Percentiles rank a stretch among this genome's conserved stretches.
These are phyloP conservation scores for Ia io DNA, from an alignment of 2,113 vertebrate genomes.

Conservation along the genomic window DNA sequence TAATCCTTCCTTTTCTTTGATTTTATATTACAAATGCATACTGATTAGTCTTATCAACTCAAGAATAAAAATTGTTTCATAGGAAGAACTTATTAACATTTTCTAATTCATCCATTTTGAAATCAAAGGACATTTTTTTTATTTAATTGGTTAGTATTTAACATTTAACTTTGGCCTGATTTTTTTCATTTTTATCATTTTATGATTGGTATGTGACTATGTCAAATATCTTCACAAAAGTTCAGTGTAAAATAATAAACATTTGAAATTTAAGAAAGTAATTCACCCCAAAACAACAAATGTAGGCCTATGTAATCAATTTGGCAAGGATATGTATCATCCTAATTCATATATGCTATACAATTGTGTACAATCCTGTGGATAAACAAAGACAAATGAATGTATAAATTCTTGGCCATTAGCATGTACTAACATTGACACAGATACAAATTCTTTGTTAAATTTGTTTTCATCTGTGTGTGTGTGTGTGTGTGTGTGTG, in stretches of 20 bases:
- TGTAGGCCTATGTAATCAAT: background rate
- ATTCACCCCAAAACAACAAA: background rate
- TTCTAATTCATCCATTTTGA: background rate
- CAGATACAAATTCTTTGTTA: background rate
- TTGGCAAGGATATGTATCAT: background rate
- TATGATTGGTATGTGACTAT: background rate
- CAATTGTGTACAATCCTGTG: background rate
- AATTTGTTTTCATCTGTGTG: background rate
- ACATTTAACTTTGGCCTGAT: background rate
- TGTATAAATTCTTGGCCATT: background rate
- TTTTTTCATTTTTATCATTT: constrained; percentile 9
- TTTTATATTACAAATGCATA: background rate
- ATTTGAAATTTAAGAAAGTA: background rate
- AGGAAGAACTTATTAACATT: background rate
- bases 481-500: too few species aligned
- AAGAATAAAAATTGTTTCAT: background rate
- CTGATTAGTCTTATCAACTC: background rate
- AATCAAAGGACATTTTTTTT: background rate
- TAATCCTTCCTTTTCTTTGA: background rate
- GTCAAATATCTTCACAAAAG: background rate
- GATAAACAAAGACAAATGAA: background rate
- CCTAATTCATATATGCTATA: background rate
- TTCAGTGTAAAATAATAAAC: background rate
- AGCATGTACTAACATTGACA: background rate
- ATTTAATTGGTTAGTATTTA: background rate